Base-by-base conservation (phyloP, 2,113 vertebrate species). In the Phrynosoma blainvillii region DNA sequence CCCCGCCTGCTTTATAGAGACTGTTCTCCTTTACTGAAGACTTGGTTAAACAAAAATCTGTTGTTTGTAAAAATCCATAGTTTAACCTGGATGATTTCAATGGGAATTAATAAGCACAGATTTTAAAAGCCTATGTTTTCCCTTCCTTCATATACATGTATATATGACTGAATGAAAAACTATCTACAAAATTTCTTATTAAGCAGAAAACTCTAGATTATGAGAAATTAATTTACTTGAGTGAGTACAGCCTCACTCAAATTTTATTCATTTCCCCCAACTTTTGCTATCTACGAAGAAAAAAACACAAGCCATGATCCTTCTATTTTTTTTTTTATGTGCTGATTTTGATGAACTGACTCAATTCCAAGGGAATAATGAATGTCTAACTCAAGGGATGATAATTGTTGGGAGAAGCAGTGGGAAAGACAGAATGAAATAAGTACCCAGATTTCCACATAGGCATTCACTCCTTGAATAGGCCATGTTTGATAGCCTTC, bases 171-270 rank as follows among this genome's bases (percentile, higher is more conserved):
- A 62, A 30, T 47, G 47, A 7, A 47, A 47, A 47, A 47, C 47
- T 47, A 47, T 90, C 90, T 85, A 88, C 75, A 90, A 91, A 3
- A 0, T 83, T 91, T 87, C 65, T 89, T 0, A 86, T 89, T 52
- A 77, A 88, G 85, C 56, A 89, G 23, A 40, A 9, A 82, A 84
- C 62, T 40, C 52, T 0, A 0, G 87, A 16, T 40, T 30, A 74
- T 79, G 73, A 21, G 91, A 1, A 77, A 88, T 80, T 80, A 47
- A 59, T 23, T 36, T 14, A 92, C 80, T 16, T 47, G 87, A 11
- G 82, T 21, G 32, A 88, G 78, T 73, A 83, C 71, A 84, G 0
- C 0, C 21, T 92, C 47, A 83, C 59, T 1, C 1, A 0, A 16
- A 85, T 71, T 56, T 42, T 84, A 86, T 6, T 0, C 0, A 12